Evolutionary conservation across 2,888 invertebrate species (phyloP).

Genomic region (Apodemia zela): DNA sequence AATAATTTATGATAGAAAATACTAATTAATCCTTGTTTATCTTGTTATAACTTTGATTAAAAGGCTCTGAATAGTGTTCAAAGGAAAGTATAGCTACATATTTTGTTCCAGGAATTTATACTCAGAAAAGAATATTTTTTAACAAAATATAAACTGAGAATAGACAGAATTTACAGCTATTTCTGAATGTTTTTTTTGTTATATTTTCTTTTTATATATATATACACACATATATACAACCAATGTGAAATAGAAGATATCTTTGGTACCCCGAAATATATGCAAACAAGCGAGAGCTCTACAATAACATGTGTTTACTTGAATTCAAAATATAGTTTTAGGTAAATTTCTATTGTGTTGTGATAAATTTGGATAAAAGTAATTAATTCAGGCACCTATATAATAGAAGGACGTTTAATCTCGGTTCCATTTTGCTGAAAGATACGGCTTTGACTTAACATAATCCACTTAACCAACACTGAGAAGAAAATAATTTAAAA

Average conservation of each 20-base stretch:
- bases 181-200: too few species aligned
- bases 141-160: too few species aligned
- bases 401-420: background rate
- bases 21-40: background rate
- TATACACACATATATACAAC: too few species aligned
- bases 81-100: background rate
- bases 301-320: too few species aligned
- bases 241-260: too few species aligned
- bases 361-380: background rate
- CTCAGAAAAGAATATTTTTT: too few species aligned
- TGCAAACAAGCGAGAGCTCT: too few species aligned
- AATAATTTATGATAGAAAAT: background rate
- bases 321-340: too few species aligned
- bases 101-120: too few species aligned
- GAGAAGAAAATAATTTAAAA: constrained; percentile 12
- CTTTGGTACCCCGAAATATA: too few species aligned
- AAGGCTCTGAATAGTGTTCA: background rate
- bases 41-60: background rate
- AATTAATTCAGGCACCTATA: background rate
- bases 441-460: background rate
- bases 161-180: too few species aligned
- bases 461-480: constrained; percentile 6
- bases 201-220: too few species aligned
- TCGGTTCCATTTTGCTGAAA: background rate
- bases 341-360: background rate